These are phyloP conservation scores for Sturnus vulgaris DNA, from an alignment of 2,113 vertebrate species.

Conservation along the genomic window DNA sequence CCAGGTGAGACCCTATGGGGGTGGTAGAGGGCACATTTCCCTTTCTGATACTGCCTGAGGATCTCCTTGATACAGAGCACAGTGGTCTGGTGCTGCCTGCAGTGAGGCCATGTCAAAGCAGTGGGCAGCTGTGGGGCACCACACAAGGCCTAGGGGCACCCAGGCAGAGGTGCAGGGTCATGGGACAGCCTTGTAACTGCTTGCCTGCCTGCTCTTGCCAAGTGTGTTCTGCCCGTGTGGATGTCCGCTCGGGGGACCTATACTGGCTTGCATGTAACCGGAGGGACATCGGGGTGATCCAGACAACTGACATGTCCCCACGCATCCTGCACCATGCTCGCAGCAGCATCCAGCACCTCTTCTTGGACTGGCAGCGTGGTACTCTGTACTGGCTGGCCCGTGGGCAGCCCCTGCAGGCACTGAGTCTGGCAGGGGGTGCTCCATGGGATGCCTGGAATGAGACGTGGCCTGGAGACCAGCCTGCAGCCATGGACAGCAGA, in stretches of 20 bases:
- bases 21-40: not conserved
- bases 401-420: slow-evolving; percentile 65
- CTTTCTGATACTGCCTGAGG: not conserved
- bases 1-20: slow-evolving; percentile 70
- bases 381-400: slow-evolving; percentile 80
- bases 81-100: not conserved
- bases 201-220: not conserved
- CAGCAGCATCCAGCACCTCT: slow-evolving; percentile 70
- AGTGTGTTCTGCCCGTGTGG: slow-evolving; percentile 83
- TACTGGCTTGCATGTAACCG: slow-evolving; percentile 85
- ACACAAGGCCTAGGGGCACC: not conserved
- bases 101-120: fast-evolving
- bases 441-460: slow-evolving; percentile 68
- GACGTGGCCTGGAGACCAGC: slow-evolving; percentile 43
- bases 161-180: not conserved
- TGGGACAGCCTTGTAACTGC: not conserved
- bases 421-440: slow-evolving; percentile 74
- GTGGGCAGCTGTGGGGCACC: not conserved
- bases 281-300: slow-evolving; percentile 70
- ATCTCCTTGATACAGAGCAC: not conserved
- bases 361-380: slow-evolving; percentile 80
- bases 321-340: slow-evolving; percentile 71
- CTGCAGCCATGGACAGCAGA: slow-evolving; percentile 72
- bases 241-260: slow-evolving; percentile 75
- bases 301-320: not conserved